Evolutionary conservation across 2,797 vertebrate genomes (phyloP).

Genomic region (Huso huso): DNA sequence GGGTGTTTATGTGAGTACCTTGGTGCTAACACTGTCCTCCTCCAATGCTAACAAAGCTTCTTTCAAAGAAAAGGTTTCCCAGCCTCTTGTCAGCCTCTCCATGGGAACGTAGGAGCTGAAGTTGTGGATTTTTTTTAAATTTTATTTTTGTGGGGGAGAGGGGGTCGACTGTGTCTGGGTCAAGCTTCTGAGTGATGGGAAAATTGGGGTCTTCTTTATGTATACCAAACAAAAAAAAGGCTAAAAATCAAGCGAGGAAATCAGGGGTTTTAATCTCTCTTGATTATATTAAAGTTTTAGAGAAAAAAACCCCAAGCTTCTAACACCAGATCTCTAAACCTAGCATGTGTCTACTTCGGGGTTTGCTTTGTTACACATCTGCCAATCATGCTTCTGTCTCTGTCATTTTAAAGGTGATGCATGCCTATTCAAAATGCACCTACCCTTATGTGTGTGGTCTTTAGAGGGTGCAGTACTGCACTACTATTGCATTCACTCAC

Average conservation of each 20-base stretch:
- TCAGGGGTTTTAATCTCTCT: too few species aligned
- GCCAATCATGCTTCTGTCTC: not conserved
- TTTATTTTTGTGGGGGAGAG: constrained; percentile 17
- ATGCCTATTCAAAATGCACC: not conserved
- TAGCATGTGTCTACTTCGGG: not conserved
- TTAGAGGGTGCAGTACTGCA: constrained; percentile 18
- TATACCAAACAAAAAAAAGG: constrained; percentile 22
- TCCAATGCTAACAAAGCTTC: constrained; percentile 96
- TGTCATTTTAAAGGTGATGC: too few species aligned
- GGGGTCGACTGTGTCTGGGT: constrained; percentile 63
- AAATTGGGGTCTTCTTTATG: constrained; percentile 38
- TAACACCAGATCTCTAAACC: not conserved
- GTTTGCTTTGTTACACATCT: constrained; percentile 10
- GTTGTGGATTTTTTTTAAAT: constrained; percentile 25
- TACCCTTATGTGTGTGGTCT: not conserved
- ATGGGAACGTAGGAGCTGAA: constrained; percentile 78
- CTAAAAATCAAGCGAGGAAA: too few species aligned
- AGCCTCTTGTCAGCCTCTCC: constrained; percentile 72
- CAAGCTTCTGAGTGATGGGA: constrained; percentile 76
- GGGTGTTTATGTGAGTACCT: constrained; percentile 63
- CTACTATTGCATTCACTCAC: constrained; percentile 23
- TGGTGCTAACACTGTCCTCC: constrained; percentile 81
- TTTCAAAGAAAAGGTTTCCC: constrained; percentile 76
- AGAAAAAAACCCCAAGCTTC: too few species aligned
- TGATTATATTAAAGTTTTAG: too few species aligned